phyloP scores from a whole-genome alignment of 2,888 invertebrate genomes.

The Conops quadrifasciatus region DNA sequence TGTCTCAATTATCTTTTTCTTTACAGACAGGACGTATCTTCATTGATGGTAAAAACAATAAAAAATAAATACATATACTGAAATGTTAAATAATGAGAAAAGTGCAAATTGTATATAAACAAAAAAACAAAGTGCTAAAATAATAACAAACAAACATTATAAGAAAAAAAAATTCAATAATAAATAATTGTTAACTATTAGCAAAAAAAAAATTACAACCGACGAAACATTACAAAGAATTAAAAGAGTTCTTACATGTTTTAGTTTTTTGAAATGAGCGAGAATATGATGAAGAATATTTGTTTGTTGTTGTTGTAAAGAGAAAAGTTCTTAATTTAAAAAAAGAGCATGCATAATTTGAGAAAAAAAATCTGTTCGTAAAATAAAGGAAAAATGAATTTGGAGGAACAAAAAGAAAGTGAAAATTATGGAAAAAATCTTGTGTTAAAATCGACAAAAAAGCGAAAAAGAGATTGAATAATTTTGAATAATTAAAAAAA shows the following conservation, averaged over 20 bases:
- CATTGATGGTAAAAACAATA: background rate
- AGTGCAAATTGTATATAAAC: conserved; percentile 29
- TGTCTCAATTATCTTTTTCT: no score
- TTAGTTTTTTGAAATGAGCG: conserved; percentile 26
- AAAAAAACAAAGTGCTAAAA: conserved; percentile 25
- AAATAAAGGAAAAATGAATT: conserved; percentile 4
- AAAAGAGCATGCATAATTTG: conserved; percentile 25
- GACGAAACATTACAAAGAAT: background rate
- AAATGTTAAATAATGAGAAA: conserved; percentile 3
- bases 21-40: conserved; percentile 8
- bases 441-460: background rate
- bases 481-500: background rate
- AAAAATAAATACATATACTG: no score
- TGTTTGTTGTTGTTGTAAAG: conserved; percentile 28
- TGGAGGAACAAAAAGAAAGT: background rate
- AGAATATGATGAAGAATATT: conserved; percentile 27
- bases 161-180: conserved; percentile 14
- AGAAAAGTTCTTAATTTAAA: conserved; percentile 20
- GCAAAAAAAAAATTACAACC: background rate
- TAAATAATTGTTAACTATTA: conserved; percentile 12
- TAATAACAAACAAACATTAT: conserved; percentile 4
- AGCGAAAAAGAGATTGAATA: no score
- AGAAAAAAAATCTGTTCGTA: conserved; percentile 26
- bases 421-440: background rate
- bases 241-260: conserved; percentile 22